Conservation (phyloP, 2,113 vertebrate species). For the Isurus oxyrinchus region DNA sequence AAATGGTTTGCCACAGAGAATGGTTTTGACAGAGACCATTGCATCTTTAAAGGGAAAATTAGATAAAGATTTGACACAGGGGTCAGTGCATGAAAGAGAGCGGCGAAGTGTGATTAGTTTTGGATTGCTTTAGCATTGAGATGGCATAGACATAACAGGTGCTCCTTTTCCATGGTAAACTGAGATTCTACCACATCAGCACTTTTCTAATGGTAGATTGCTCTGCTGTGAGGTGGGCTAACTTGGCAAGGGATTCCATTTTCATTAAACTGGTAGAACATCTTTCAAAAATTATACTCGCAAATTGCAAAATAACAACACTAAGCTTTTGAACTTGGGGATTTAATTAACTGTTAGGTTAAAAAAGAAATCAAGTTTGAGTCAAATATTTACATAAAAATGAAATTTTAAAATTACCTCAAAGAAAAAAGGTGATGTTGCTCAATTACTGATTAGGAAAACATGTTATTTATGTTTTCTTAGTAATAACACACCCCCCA, state of each 20-base stretch:
- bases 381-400: background rate
- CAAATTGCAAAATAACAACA: background rate
- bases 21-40: background rate
- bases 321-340: background rate
- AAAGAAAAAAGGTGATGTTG: too few relatives aligned
- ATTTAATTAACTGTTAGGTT: background rate
- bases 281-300: background rate
- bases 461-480: background rate
- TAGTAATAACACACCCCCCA: background rate
- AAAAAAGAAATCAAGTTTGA: background rate
- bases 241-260: background rate
- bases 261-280: background rate
- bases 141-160: too few relatives aligned
- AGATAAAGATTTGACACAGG: background rate
- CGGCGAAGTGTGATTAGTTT: background rate
- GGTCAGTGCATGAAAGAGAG: background rate
- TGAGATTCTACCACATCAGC: background rate
- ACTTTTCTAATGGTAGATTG: background rate
- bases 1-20: background rate
- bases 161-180: background rate
- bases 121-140: background rate
- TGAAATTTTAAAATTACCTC: background rate
- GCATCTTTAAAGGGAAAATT: background rate
- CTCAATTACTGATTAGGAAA: slow-evolving; percentile 8
- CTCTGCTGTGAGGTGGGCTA: background rate